phyloP scores from a whole-genome alignment of 2,797 vertebrate species.

The Alcedo quadribrachys region DNA sequence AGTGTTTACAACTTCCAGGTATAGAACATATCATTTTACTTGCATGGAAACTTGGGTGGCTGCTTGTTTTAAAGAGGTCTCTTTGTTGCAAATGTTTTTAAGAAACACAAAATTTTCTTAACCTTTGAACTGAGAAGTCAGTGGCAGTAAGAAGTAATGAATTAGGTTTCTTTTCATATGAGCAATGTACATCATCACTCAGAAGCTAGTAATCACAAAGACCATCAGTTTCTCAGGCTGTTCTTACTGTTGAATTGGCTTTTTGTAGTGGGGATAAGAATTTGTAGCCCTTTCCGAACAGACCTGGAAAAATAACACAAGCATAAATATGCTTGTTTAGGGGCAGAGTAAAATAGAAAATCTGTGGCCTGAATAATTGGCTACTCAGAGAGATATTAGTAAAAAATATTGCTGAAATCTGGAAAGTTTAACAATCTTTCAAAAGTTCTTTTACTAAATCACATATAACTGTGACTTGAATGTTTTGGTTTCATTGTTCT shows the following conservation, averaged over 20 bases:
- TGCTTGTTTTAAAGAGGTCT: slow-evolving; percentile 1
- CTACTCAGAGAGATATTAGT: not conserved
- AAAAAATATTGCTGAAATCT: not conserved
- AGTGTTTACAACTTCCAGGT: slow-evolving; percentile 98
- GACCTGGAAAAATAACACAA: not conserved
- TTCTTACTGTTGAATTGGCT: not conserved
- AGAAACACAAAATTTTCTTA: slow-evolving; percentile 20
- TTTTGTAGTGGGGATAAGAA: not conserved
- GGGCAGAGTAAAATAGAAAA: not conserved
- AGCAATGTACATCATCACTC: slow-evolving; percentile 12
- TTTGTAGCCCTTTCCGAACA: not conserved
- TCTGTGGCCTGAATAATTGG: not conserved
- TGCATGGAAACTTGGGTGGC: not conserved
- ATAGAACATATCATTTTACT: slow-evolving; percentile 53
- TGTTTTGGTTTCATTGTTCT: not conserved
- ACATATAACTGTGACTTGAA: not conserved
- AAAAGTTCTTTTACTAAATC: not conserved
- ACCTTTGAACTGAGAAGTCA: slow-evolving; percentile 48
- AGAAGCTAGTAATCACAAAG: not conserved
- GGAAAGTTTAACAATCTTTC: not conserved
- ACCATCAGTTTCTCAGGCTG: not conserved
- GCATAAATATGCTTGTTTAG: not conserved
- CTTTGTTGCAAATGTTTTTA: slow-evolving; percentile 49
- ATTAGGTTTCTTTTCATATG: slow-evolving; percentile 16
- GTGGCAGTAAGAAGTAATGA: slow-evolving; percentile 22